Percentiles rank a stretch among this genome's conserved stretches.
Evolutionary conservation across 2,888 invertebrate genomes (phyloP).

Genomic region (Lithophane ornitopus): DNA sequence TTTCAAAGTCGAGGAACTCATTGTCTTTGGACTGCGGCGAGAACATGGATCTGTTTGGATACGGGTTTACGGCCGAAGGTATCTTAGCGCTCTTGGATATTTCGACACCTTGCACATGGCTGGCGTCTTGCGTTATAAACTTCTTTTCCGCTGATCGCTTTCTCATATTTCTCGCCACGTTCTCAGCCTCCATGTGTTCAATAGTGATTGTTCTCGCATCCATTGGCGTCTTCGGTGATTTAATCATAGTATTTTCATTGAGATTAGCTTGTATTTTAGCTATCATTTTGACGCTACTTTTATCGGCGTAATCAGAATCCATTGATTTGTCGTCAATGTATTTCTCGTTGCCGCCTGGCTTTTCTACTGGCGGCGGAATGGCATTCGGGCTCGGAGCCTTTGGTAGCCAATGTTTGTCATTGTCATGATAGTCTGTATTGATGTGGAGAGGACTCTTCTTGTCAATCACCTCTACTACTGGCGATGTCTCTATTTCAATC

Average conservation of each 20-base stretch:
- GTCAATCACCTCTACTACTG: constrained; percentile 68
- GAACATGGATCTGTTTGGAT: constrained; percentile 92
- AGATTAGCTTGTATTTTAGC: constrained; percentile 88
- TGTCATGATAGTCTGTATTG: constrained; percentile 77
- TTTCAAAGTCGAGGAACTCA: constrained; percentile 92
- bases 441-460: constrained; percentile 75
- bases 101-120: constrained; percentile 86
- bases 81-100: constrained; percentile 88
- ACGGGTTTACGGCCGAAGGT: constrained; percentile 83
- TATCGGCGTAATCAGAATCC: constrained; percentile 85
- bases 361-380: constrained; percentile 85
- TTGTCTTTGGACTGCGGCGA: constrained; percentile 93
- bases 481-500: constrained; percentile 64
- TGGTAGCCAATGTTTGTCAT: constrained; percentile 84
- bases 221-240: constrained; percentile 88
- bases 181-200: constrained; percentile 82
- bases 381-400: constrained; percentile 83
- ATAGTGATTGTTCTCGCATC: constrained; percentile 85
- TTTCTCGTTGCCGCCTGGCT: constrained; percentile 84
- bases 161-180: constrained; percentile 75
- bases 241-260: constrained; percentile 89
- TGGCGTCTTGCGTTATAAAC: constrained; percentile 84
- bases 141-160: constrained; percentile 84
- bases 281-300: constrained; percentile 87
- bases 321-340: constrained; percentile 87